phyloP scores from a whole-genome alignment of 2,888 invertebrate genomes.

The Calameuta filiformis region DNA sequence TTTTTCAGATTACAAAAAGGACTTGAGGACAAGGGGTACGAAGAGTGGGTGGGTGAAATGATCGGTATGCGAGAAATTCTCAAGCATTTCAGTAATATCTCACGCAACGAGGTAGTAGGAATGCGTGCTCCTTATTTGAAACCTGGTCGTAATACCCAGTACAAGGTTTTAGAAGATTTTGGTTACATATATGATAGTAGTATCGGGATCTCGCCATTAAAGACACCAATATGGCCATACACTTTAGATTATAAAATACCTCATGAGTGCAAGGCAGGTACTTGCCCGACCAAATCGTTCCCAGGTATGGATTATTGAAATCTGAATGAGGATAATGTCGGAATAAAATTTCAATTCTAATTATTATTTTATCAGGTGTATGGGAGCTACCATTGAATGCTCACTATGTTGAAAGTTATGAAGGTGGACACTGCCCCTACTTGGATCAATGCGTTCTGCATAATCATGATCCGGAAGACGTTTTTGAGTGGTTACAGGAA shows the following conservation, averaged over 20 bases:
- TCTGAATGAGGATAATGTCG: background rate
- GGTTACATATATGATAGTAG: constrained; percentile 95
- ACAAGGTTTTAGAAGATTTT: constrained; percentile 92
- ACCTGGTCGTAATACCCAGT: constrained; percentile 93
- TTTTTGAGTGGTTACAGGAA: constrained; percentile 89
- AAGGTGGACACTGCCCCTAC: constrained; percentile 93
- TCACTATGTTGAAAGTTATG: constrained; percentile 87
- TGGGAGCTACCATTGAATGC: constrained; percentile 94
- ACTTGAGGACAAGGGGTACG: constrained; percentile 89
- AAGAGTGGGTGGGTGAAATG: constrained; percentile 95
- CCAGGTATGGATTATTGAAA: constrained; percentile 72
- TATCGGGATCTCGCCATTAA: constrained; percentile 83
- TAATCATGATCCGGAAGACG: constrained; percentile 83
- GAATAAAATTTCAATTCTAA: background rate
- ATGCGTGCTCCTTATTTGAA: constrained; percentile 91
- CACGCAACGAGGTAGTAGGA: constrained; percentile 84
- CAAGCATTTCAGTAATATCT: constrained; percentile 83
- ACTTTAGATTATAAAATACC: constrained; percentile 93
- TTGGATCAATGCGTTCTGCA: constrained; percentile 92
- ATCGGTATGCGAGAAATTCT: constrained; percentile 93
- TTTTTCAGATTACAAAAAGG: constrained; percentile 77
- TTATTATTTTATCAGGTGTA: constrained; percentile 71
- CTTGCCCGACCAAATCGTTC: constrained; percentile 90
- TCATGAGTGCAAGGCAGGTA: constrained; percentile 91
- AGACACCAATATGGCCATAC: constrained; percentile 92